phyloP scores from a whole-genome alignment of 2,888 invertebrate genomes.

The Erpobdella octoculata region DNA sequence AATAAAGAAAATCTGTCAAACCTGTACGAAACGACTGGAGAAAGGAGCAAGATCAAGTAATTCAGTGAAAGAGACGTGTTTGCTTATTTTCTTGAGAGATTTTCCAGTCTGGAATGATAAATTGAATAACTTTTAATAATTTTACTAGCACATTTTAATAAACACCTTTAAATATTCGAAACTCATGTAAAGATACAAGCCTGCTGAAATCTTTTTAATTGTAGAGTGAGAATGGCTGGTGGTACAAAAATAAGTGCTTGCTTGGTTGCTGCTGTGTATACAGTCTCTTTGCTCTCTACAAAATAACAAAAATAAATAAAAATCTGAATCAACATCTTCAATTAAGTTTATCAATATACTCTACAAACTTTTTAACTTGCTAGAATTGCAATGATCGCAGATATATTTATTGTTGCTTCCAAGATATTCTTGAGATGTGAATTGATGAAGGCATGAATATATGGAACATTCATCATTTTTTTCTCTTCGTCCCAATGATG shows the following conservation, averaged over 20 bases:
- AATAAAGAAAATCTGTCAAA: slow-evolving; percentile 35
- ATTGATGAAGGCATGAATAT: slow-evolving; percentile 81
- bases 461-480: slow-evolving; percentile 54
- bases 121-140: not conserved
- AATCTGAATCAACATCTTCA: not conserved
- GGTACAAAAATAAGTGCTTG: slow-evolving; percentile 70
- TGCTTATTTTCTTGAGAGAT: slow-evolving; percentile 63
- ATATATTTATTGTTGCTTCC: slow-evolving; percentile 85
- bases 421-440: slow-evolving; percentile 80
- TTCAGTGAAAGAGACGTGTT: slow-evolving; percentile 77
- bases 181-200: slow-evolving; percentile 43
- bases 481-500: not conserved
- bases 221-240: slow-evolving; percentile 85
- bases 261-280: slow-evolving; percentile 54
- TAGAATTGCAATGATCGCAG: slow-evolving; percentile 74
- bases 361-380: slow-evolving; percentile 12
- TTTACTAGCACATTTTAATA: not conserved
- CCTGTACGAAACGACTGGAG: slow-evolving; percentile 62
- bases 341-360: not conserved
- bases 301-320: not conserved
- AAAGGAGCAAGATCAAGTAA: slow-evolving; percentile 81
- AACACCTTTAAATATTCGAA: not conserved
- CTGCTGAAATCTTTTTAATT: slow-evolving; percentile 89
- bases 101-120: slow-evolving; percentile 2
- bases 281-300: slow-evolving; percentile 39